phyloP scores from a whole-genome alignment of 1,140 invertebrate species.

The Orchestia grillus region DNA sequence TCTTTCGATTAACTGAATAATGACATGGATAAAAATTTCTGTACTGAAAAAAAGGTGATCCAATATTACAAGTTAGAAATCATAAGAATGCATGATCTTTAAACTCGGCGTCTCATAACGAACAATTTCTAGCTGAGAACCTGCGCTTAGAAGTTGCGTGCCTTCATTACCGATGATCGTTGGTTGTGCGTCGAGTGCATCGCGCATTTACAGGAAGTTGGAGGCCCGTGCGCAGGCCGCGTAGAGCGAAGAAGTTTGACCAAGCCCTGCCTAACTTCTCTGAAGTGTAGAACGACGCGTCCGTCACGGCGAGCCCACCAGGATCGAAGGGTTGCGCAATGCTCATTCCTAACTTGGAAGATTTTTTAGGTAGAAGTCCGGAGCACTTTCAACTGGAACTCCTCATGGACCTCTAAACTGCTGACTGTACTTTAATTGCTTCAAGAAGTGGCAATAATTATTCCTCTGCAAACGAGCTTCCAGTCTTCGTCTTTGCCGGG shows the following conservation, averaged over 20 bases:
- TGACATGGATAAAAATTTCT: too few species aligned
- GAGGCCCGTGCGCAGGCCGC: background rate
- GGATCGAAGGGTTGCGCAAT: background rate
- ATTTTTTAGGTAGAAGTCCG: background rate
- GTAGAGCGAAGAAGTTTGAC: background rate
- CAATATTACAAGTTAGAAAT: background rate
- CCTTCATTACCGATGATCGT: background rate
- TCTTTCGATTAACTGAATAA: too few species aligned
- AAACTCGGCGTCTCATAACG: too few species aligned
- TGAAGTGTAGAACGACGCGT: background rate
- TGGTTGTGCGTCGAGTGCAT: background rate
- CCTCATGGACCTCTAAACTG: background rate
- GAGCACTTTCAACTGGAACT: background rate
- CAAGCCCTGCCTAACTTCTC: background rate
- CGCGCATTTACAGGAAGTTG: background rate
- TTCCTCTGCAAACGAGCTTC: background rate
- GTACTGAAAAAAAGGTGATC: background rate
- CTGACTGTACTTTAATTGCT: background rate
- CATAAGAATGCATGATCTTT: too few species aligned
- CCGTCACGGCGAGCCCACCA: background rate
- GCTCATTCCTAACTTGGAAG: background rate
- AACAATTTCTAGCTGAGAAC: too few species aligned
- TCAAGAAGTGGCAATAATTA: background rate
- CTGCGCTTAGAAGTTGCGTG: background rate
- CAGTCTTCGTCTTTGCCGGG: background rate